Base-by-base conservation (phyloP, 2,888 invertebrate genomes). In the Salticus scenicus region DNA sequence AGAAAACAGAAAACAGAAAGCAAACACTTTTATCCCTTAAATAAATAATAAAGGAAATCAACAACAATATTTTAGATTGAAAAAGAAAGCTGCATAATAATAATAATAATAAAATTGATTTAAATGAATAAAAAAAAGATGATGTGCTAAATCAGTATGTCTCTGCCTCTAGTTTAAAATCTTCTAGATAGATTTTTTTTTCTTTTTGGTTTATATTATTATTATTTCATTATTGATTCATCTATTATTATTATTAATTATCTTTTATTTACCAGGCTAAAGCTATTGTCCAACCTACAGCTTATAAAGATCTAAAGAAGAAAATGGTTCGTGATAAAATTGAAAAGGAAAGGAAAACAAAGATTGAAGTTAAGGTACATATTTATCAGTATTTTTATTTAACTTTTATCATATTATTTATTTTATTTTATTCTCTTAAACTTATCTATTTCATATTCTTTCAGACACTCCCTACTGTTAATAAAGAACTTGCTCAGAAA, bases 301-400 rank as follows among this genome's bases (percentile, higher is more conserved):
- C 96, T 37, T 98, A 96, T 91, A 97, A 98, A 88, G 95, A 96
- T 89, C 98, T 97, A 91, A 96, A 96, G 88, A 96, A 95, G 91
- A 94, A 94, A 89, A 97, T 97, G 92, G 95, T 99, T 72, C 93
- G 95, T 73, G 96, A 98, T 90, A 96, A 96, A 90, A 94, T 99
- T 89, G 96, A 97, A 90, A 95, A 95, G 90, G 95, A 96, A 89
- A 93, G 97, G 88, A 74, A 63, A 24, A 63, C n/a, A 7, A 95
- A 95, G 84, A 93, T 96, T 90, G 93, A 97, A 77, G 88, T 92
- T 27, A 89, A 95, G 92, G 93, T 96, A 89, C 12, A 24, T 20
- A 33, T 10, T 33, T 67, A 67, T 31, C 5, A 30, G 28, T 66
- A 30, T 30, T 30, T 30, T 30, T 37, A 37, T 10, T 10, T 37